Base-by-base conservation (phyloP, 2,888 invertebrate genomes). In the Pecten maximus region DNA sequence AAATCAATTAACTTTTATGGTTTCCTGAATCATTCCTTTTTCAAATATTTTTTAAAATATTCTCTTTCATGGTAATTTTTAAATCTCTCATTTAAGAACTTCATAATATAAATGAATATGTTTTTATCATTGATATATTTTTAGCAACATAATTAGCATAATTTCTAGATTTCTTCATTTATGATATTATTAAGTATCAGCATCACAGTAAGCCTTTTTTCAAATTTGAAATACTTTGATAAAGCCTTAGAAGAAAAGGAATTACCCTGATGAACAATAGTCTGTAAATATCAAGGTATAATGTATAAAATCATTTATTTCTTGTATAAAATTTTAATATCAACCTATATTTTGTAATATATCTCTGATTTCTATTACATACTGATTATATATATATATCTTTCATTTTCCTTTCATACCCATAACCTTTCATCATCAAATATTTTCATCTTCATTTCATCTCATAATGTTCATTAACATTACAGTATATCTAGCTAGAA, bases 401-500 rank as follows among this genome's bases (percentile, higher is more conserved):
- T 60, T n/a, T 60, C 28, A 28, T 60, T 60, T 60, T 60, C 74
- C 74, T 74, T 28, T 23, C 74, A 74, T 35, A 19, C 35, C 15
- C 35, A 74, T 74, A 74, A 74, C 74, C 35, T 8, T 28, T 28
- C 28, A 74, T 74, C 15, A 35, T 74, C 8, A 28, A 10, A 74
- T 35, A 74, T 74, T 23, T 48, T 23, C 60, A 60, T 74, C 44
- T 74, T 74, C 74, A 74, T 74, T 35, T 74, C 74, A 74, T 35
- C n/a, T n/a, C 2, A 54, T n/a, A 54, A 19, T 54, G 54, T 23
- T 19, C 28, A 74, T 74, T 74, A 74, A 74, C 74, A 1, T 28
- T 74, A n/a, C n/a, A n/a, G 23, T 60, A 54, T 54, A 74, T 10
- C 74, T 74, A 74, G 74, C 74, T 74, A 74, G 74, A 74, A 74